Evolutionary conservation across 2,888 invertebrate species (phyloP).

Genomic region (Drosophila eohydei): DNA sequence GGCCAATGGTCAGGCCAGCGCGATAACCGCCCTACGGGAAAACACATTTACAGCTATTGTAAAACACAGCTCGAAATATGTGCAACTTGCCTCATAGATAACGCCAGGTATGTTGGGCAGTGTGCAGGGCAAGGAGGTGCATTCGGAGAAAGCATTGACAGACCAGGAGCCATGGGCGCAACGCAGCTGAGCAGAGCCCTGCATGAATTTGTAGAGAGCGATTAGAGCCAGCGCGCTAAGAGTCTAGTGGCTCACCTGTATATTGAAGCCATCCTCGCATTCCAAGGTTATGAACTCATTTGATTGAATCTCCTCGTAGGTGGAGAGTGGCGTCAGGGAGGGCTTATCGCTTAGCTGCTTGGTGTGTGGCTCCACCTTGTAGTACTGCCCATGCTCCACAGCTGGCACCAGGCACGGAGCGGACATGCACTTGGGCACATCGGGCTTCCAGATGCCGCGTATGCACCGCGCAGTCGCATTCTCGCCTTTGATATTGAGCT

Average conservation of each 20-base stretch:
- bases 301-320: constrained; percentile 87
- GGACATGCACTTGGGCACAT: constrained; percentile 91
- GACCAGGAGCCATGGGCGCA: constrained; percentile 95
- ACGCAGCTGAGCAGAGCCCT: constrained; percentile 90
- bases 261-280: constrained; percentile 89
- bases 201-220: constrained; percentile 29
- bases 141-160: constrained; percentile 90
- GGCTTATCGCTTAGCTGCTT: constrained; percentile 80
- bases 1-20: constrained; percentile 92
- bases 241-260: constrained; percentile 65
- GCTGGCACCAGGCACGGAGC: constrained; percentile 90
- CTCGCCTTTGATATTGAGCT: constrained; percentile 89
- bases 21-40: constrained; percentile 89
- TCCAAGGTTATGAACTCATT: constrained; percentile 91
- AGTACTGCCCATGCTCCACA: constrained; percentile 89
- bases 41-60: not conserved
- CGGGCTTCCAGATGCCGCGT: constrained; percentile 93
- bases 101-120: constrained; percentile 83
- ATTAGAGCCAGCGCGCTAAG: rapidly evolving
- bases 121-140: constrained; percentile 87
- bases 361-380: constrained; percentile 84
- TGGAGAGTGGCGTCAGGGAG: constrained; percentile 80
- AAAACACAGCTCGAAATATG: rapidly evolving
- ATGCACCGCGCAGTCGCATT: constrained; percentile 93
- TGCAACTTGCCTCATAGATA: constrained; percentile 79